Evolutionary conservation across 2,888 invertebrate species (phyloP).

Genomic region (Epinotia brunnichana): DNA sequence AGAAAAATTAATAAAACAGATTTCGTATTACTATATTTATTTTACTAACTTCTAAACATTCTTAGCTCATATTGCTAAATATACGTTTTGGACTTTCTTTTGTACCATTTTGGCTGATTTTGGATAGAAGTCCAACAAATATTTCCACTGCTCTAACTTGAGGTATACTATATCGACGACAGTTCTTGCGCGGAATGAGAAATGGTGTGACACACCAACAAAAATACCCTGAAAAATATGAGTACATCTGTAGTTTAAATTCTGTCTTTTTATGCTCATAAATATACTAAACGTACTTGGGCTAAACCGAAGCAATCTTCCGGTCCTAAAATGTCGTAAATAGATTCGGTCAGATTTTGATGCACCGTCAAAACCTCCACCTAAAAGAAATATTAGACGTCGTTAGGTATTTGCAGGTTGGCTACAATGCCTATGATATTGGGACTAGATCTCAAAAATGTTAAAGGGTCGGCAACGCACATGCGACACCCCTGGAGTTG

Average conservation of each 20-base stretch:
- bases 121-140: constrained; percentile 77
- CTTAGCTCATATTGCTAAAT: constrained; percentile 67
- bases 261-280: background rate
- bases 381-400: constrained; percentile 54
- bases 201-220: constrained; percentile 80
- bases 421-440: background rate
- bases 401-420: background rate
- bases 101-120: constrained; percentile 71
- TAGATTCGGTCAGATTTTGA: constrained; percentile 77
- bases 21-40: constrained; percentile 11
- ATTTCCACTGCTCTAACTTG: constrained; percentile 80
- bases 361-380: constrained; percentile 83
- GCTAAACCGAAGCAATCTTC: constrained; percentile 83
- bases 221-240: constrained; percentile 74
- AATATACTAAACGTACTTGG: constrained; percentile 58
- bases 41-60: constrained; percentile 28
- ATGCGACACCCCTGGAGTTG: no score
- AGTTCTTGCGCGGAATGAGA: constrained; percentile 81
- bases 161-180: constrained; percentile 80
- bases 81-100: constrained; percentile 76
- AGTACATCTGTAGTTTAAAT: background rate
- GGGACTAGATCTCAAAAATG: background rate
- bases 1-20: constrained; percentile 28
- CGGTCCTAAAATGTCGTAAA: constrained; percentile 79
- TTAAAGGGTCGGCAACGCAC: no score